Evolutionary conservation across 1,140 invertebrate species (phyloP), one percentile per base, ranked within the genome.

Genomic region (Lepidurus packardi): DNA sequence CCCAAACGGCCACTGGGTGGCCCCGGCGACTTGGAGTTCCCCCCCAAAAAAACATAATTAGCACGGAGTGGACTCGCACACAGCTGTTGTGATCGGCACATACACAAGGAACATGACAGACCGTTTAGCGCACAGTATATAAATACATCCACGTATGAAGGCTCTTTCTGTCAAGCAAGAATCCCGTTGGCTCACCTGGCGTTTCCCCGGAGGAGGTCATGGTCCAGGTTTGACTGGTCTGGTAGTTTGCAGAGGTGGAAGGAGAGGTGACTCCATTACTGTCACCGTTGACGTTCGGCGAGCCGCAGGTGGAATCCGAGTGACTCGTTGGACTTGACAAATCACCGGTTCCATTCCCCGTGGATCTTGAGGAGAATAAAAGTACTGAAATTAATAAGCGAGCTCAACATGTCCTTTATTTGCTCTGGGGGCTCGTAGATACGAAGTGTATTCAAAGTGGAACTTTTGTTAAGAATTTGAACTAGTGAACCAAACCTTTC

Each of bases 301-400:
- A 79, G 9, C 79, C 79, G n/a, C 79, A 79, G 13, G 79, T 79
- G 25, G 79, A 79, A 41, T 79, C 79, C 41, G 79, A 79, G 76
- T 82, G 81, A 44, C 81, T 82, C 42, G 81, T 81, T 21, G 82
- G 82, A 81, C 82, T 82, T 47, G 82, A 82, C 43, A 81, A 44
- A 75, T 81, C 81, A 44, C 81, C 81, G 13, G 44, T 73, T 13
- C 75, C 78, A 21, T 43, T 74, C 21, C 21, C 53, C 21, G 53
- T 65, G 4, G 53, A 65, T 16, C 53, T 65, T 13, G 7, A 1
- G 21, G 16, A 21, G 8, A 7, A 65, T 6, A 65, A 21, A 65
- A 1, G 1, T 0, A 65, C 21, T 1, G 2, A 34, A 34, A 13
- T 65, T 65, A n/a, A 7, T 16, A 65, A 65, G 21, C 16, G 7